These are phyloP conservation scores for Vulpes ferrilata DNA, from an alignment of 2,113 vertebrate genomes.

Conservation along the genomic window DNA sequence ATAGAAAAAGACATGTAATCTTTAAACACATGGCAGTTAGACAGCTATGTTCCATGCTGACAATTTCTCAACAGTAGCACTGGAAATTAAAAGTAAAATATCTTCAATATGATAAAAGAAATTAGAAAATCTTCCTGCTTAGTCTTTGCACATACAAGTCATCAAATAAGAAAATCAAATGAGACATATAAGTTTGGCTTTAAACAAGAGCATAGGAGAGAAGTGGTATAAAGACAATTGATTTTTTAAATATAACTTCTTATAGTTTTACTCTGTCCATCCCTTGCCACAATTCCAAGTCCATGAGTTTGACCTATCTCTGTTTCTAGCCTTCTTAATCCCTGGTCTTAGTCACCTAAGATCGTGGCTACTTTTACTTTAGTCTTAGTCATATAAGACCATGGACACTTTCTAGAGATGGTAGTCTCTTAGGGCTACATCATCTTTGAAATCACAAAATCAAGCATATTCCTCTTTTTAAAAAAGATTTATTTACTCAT, in stretches of 20 bases:
- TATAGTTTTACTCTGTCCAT: background rate
- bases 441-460: constrained; percentile 41
- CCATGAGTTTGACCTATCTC: background rate
- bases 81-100: background rate
- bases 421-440: background rate
- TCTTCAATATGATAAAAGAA: background rate
- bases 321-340: background rate
- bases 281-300: background rate
- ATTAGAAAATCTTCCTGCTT: background rate
- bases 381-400: background rate
- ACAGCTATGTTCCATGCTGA: background rate
- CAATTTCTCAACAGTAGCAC: constrained; percentile 12
- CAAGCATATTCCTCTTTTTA: background rate
- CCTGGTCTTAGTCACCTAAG: background rate
- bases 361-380: background rate
- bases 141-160: background rate
- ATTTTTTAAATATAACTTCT: constrained; percentile 19
- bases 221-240: background rate
- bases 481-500: too few species aligned
- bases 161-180: constrained; percentile 18
- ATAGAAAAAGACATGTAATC: background rate
- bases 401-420: background rate
- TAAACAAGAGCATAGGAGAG: background rate
- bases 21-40: background rate
- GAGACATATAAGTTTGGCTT: background rate